Evolutionary conservation across 2,797 vertebrate genomes (phyloP).

Genomic region (Carcharodon carcharias): DNA sequence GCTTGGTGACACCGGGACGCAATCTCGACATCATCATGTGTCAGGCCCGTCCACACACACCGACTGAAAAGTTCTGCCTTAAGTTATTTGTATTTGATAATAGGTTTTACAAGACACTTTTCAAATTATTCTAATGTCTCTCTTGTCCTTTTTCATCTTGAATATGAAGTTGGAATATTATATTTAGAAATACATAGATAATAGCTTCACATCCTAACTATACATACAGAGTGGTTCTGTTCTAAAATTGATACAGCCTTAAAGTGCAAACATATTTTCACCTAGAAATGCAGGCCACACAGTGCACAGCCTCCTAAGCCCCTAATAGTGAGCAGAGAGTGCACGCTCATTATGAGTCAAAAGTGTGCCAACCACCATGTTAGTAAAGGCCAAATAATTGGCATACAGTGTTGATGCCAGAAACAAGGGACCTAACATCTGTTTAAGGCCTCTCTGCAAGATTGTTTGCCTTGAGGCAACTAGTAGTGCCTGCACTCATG

Average conservation of each 20-base stretch:
- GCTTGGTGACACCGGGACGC: no score
- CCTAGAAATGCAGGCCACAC: neutral
- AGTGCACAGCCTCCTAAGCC: neutral
- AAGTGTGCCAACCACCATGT: neutral
- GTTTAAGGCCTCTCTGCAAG: neutral
- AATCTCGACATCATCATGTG: no score
- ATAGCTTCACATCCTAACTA: neutral
- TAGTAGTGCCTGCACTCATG: neutral
- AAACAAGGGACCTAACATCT: neutral
- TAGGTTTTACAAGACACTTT: neutral
- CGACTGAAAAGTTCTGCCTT: no score
- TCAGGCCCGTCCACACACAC: no score
- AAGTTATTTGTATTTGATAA: neutral
- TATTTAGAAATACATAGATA: neutral
- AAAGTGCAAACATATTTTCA: neutral
- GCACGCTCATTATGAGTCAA: neutral
- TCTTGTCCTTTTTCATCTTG: neutral
- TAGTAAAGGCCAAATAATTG: neutral
- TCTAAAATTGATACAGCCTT: neutral
- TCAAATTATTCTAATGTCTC: neutral
- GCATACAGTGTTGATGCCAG: neutral
- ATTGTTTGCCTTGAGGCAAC: neutral
- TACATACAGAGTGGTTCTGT: neutral
- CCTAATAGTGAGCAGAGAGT: neutral
- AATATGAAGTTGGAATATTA: neutral